These are phyloP conservation scores for Haliclystus octoradiatus DNA, from an alignment of 30 jellyfish, hydroid and myxozoan species.

Conservation along the genomic window DNA sequence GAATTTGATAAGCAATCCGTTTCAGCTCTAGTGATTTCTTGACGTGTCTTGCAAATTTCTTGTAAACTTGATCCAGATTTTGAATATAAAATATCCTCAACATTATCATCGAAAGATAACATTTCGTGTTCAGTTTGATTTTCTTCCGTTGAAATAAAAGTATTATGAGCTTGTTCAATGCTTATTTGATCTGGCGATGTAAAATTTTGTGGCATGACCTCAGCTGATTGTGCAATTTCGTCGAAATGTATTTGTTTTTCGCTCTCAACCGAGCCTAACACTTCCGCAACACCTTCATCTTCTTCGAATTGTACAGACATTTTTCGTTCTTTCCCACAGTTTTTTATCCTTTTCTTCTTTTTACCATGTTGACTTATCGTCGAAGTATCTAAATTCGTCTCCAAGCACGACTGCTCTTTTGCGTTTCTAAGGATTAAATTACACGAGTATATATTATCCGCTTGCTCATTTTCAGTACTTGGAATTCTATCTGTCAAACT, in stretches of 20 bases:
- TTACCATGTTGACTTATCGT: no score
- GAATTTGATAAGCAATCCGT: constrained; percentile 20
- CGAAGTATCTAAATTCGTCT: background rate
- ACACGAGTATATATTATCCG: background rate
- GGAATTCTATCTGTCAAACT: background rate
- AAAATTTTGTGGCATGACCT: background rate
- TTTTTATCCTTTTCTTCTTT: background rate
- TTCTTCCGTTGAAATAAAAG: background rate
- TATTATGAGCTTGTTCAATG: background rate
- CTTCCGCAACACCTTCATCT: background rate
- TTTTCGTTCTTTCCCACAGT: background rate
- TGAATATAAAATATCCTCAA: constrained; percentile 32
- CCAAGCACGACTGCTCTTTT: background rate
- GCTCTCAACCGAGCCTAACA: background rate
- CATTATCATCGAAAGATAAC: background rate
- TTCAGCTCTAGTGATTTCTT: constrained; percentile 82
- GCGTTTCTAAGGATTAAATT: background rate
- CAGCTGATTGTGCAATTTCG: background rate
- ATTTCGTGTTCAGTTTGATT: background rate
- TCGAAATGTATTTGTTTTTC: background rate
- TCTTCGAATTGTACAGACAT: background rate
- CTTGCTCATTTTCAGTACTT: background rate
- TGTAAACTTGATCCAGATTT: constrained; percentile 64
- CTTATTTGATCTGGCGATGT: background rate
- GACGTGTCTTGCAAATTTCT: constrained; percentile 78